Conservation (phyloP, 2,113 vertebrate genomes). For the Heterocephalus glaber region DNA sequence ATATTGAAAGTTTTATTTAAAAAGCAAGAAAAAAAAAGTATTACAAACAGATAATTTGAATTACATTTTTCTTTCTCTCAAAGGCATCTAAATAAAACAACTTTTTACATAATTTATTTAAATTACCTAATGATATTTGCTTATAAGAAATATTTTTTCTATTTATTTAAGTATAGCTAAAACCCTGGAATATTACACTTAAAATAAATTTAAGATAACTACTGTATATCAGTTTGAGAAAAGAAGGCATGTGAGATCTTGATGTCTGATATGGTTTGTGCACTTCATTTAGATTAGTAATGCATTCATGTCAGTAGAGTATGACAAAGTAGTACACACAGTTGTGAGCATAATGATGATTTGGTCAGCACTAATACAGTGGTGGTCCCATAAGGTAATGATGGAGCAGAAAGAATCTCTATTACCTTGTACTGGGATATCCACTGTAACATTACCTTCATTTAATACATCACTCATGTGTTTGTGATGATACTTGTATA, state of each 20-base stretch:
- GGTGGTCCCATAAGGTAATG: not conserved
- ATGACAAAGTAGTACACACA: not conserved
- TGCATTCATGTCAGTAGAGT: not conserved
- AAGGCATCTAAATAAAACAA: not conserved
- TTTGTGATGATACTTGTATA: not conserved
- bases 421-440: not conserved
- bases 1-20: not conserved
- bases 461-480: not conserved
- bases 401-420: not conserved
- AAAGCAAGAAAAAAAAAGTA: not conserved
- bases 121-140: not conserved
- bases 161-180: not conserved
- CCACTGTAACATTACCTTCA: not conserved
- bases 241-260: not conserved
- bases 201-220: not conserved
- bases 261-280: not conserved
- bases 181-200: not conserved
- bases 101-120: not conserved
- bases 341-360: not conserved
- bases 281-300: not conserved
- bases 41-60: not conserved
- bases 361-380: not conserved
- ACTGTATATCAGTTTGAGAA: not conserved
- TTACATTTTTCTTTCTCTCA: not conserved
- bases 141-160: not conserved